A percentile compares a stretch with the other conserved stretches of the same genome.
These are phyloP conservation scores for Cinclus mexicanus DNA, from an alignment of 2,113 vertebrate genomes.

Conservation along the genomic window DNA sequence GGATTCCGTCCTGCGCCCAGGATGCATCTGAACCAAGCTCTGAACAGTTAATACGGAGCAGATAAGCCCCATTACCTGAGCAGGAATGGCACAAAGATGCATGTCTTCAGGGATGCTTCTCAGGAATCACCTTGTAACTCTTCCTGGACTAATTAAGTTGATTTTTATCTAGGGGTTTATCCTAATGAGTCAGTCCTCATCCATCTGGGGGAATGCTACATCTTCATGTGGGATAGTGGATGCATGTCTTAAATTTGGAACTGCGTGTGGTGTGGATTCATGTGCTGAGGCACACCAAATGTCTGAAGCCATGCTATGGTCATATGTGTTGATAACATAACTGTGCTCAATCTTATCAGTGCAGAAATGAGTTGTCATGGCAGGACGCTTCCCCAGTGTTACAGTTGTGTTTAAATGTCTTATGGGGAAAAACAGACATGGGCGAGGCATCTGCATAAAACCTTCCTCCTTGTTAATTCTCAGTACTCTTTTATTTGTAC, in stretches of 20 bases:
- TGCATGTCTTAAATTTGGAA: neutral
- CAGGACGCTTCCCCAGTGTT: neutral
- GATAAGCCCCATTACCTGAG: neutral
- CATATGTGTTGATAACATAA: neutral
- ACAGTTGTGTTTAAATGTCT: neutral
- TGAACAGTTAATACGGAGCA: slow-evolving; percentile 1
- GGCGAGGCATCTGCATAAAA: neutral
- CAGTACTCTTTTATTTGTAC: neutral
- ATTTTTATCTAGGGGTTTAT: neutral
- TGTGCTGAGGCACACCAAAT: neutral
- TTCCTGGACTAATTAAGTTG: neutral
- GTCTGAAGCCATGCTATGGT: fast-evolving
- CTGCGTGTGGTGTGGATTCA: neutral
- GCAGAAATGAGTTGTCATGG: neutral
- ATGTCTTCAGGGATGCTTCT: neutral
- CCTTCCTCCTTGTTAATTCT: neutral
- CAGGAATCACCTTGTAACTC: neutral
- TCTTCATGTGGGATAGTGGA: neutral
- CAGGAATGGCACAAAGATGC: neutral
- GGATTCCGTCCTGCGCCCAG: neutral
- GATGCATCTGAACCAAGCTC: neutral
- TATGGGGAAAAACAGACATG: neutral
- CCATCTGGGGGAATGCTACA: neutral
- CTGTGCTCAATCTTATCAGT: neutral
- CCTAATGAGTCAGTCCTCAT: neutral